These are phyloP conservation scores for Eulimnadia texana DNA, from an alignment of 1,140 invertebrate genomes.

Conservation along the genomic window DNA sequence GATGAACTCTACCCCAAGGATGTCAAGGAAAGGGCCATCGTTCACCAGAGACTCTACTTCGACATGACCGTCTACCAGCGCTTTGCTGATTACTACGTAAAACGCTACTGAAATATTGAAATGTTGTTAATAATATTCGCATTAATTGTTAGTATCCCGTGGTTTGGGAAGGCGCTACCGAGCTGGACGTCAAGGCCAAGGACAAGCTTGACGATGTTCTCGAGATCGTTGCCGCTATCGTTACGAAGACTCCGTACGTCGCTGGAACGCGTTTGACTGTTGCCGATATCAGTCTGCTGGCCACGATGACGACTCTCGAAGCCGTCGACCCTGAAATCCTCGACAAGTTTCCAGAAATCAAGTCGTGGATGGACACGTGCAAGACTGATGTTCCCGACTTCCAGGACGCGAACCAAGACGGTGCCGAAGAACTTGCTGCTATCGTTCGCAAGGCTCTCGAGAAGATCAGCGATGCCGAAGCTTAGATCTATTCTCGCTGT, in stretches of 20 bases:
- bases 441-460: neutral
- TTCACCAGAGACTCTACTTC: conserved; percentile 59
- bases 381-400: conserved; percentile 53
- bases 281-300: conserved; percentile 9
- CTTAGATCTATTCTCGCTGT: neutral
- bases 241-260: conserved; percentile 27
- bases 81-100: conserved; percentile 45
- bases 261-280: conserved; percentile 23
- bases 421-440: conserved; percentile 21
- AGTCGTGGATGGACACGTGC: conserved; percentile 45
- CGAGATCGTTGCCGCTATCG: conserved; percentile 27
- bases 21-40: conserved; percentile 44
- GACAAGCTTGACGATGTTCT: conserved; percentile 27
- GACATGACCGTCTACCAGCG: conserved; percentile 46
- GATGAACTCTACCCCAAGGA: conserved; percentile 50
- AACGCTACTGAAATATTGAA: neutral
- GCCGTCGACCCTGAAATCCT: conserved; percentile 17
- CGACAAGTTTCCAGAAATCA: conserved; percentile 43
- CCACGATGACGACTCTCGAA: conserved; percentile 13
- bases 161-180: conserved; percentile 19
- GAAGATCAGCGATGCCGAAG: neutral
- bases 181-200: conserved; percentile 19
- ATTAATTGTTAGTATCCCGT: conserved; percentile 37
- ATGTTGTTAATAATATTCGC: neutral
- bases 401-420: conserved; percentile 44